phyloP scores from a whole-genome alignment of 2,888 invertebrate genomes.

The Germaria angustata region DNA sequence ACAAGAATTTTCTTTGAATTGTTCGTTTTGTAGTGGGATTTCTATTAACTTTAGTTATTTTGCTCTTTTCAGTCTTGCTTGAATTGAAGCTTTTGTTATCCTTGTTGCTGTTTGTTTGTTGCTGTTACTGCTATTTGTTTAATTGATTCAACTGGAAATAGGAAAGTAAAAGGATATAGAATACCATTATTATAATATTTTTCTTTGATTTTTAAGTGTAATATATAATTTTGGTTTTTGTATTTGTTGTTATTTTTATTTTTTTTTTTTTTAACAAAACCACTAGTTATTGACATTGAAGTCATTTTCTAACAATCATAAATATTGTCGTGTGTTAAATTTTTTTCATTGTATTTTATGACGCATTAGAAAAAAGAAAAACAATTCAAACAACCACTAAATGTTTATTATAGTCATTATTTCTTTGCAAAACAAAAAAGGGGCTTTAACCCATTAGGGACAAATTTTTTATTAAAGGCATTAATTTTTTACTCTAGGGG shows the following conservation, averaged over 20 bases:
- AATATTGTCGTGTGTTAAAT: conserved; percentile 7
- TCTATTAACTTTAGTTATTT: neutral
- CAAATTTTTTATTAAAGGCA: neutral
- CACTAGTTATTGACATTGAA: conserved; percentile 49
- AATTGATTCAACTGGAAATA: conserved; percentile 57
- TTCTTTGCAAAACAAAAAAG: neutral
- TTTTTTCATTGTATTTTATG: conserved; percentile 12
- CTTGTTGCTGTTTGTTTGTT: neutral
- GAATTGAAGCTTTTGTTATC: conserved; percentile 52
- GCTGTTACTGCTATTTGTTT: conserved; percentile 13
- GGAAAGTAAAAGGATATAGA: neutral
- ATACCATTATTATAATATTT: neutral
- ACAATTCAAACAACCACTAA: conserved; percentile 21
- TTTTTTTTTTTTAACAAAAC: neutral
- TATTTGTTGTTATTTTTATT: conserved; percentile 18
- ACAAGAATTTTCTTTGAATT: conserved; percentile 47
- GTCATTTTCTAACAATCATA: conserved; percentile 36
- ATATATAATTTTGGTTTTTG: conserved; percentile 11
- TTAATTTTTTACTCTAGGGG: too few relatives aligned
- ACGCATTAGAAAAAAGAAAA: conserved; percentile 6
- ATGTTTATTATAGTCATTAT: neutral
- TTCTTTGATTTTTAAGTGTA: neutral
- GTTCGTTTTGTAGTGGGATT: neutral
- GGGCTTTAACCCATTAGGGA: neutral
- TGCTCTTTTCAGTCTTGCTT: conserved; percentile 60